Conservation (phyloP, 2,113 vertebrate species). For the Nymphicus hollandicus region DNA sequence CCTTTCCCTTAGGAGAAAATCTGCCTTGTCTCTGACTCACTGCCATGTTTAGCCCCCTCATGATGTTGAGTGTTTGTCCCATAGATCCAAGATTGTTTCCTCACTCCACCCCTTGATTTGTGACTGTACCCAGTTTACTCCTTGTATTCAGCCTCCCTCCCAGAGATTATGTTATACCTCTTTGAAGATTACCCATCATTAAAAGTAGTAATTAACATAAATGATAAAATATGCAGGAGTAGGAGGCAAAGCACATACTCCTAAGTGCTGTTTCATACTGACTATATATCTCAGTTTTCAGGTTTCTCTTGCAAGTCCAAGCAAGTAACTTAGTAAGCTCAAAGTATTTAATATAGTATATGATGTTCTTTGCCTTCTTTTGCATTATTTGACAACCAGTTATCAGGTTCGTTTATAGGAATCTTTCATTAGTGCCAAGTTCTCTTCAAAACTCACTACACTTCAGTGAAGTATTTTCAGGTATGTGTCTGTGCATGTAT, state of each 20-base stretch:
- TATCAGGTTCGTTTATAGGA: not conserved
- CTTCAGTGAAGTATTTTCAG: not conserved
- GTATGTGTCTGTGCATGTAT: constrained; percentile 13
- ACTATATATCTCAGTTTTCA: constrained; percentile 27
- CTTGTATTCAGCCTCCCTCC: not conserved
- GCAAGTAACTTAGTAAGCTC: constrained; percentile 18
- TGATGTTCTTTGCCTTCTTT: constrained; percentile 4
- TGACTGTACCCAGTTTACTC: not conserved
- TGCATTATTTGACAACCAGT: constrained; percentile 37
- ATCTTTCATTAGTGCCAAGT: constrained; percentile 17
- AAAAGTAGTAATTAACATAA: constrained; percentile 10
- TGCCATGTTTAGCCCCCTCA: not conserved
- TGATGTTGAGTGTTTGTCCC: not conserved
- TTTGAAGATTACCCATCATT: not conserved
- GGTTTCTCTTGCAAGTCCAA: constrained; percentile 44
- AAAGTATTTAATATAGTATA: constrained; percentile 33
- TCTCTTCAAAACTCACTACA: constrained; percentile 3
- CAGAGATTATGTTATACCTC: not conserved
- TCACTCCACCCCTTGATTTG: not conserved
- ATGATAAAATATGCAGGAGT: constrained; percentile 6
- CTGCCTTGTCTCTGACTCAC: constrained; percentile 5
- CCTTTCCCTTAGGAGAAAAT: constrained; percentile 23
- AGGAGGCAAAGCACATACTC: not conserved
- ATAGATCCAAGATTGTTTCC: not conserved
- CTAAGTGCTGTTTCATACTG: not conserved